Evolutionary conservation across 2,113 vertebrate species (phyloP), one percentile per base, ranked within the genome.

Genomic region (Tychaedon coryphoeus): DNA sequence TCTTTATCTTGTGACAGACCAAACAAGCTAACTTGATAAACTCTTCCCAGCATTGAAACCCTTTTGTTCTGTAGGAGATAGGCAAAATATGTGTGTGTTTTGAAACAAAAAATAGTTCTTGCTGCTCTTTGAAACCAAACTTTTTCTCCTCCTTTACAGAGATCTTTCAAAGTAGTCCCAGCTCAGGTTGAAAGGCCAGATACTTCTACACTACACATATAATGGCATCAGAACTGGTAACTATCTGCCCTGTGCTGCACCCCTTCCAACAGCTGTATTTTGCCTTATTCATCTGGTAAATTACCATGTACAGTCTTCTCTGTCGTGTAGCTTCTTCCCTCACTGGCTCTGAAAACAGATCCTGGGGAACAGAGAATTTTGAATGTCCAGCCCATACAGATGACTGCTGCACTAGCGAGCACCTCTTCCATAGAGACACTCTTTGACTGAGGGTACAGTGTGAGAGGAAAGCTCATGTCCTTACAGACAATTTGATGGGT

Each of bases 191-290:
- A 76, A 92, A 60, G 19, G 23, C 12, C 53, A 81, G 24, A 22
- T 38, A 87, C 10, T 65, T 72, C 66, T 48, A 36, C 23, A 67
- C 16, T 25, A 80, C 18, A 86, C 20, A 45, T 20, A 53, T 20
- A 53, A 14, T 0, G 48, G 17, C 19, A 79, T 10, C 24, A 65
- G 62, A 64, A 72, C 14, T 51, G 7, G 12, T 38, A 62, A 54
- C 7, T 70, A 62, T 51, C 62, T 66, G n/a, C 24, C 48, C 31
- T 56, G 5, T 22, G 50, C 34, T 67, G 19, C 0, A 0, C 54
- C 72, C 58, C 50, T 79, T 81, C 24, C 47, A 61, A 20, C 8
- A 26, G 38, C 57, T 73, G 51, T 40, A 50, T 81, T 91, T 88
- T 64, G 18, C 61, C 56, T 58, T 48, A 50, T 19, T 74, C 24